Evolutionary conservation across 2,113 vertebrate species (phyloP).

Genomic region (Bos indicus): DNA sequence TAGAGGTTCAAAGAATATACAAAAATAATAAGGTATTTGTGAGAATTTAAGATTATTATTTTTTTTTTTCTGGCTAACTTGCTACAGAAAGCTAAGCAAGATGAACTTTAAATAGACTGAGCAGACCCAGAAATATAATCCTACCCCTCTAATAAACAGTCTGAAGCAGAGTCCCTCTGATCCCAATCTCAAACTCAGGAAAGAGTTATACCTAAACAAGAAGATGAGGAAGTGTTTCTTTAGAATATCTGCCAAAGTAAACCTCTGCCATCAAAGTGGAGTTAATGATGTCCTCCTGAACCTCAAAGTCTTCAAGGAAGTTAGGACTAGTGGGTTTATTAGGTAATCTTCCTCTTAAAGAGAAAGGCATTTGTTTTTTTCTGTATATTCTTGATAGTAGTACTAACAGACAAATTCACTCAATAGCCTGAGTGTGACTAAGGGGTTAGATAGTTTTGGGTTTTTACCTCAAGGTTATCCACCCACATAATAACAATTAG

Average conservation of each 20-base stretch:
- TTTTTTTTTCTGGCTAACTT: background rate
- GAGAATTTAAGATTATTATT: background rate
- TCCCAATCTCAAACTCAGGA: conserved; percentile 31
- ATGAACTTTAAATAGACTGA: conserved; percentile 25
- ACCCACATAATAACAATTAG: background rate
- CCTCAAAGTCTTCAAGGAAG: background rate
- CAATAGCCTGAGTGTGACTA: background rate
- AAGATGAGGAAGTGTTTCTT: conserved; percentile 16
- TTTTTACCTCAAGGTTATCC: background rate
- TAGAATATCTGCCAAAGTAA: conserved; percentile 39
- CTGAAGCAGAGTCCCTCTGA: background rate
- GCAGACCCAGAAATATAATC: background rate
- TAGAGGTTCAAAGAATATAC: background rate
- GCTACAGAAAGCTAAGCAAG: conserved; percentile 15
- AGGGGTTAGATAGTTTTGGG: background rate
- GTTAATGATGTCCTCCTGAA: background rate
- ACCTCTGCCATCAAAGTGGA: background rate
- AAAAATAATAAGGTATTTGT: background rate
- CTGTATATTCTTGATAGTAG: background rate
- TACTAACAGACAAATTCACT: background rate
- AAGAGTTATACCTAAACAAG: conserved; percentile 5
- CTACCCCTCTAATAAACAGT: background rate
- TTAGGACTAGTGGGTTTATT: background rate
- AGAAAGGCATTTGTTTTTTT: background rate
- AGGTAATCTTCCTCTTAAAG: background rate